These are phyloP conservation scores for Drosophila mulleri DNA, from an alignment of 2,888 invertebrate genomes.

Conservation along the genomic window DNA sequence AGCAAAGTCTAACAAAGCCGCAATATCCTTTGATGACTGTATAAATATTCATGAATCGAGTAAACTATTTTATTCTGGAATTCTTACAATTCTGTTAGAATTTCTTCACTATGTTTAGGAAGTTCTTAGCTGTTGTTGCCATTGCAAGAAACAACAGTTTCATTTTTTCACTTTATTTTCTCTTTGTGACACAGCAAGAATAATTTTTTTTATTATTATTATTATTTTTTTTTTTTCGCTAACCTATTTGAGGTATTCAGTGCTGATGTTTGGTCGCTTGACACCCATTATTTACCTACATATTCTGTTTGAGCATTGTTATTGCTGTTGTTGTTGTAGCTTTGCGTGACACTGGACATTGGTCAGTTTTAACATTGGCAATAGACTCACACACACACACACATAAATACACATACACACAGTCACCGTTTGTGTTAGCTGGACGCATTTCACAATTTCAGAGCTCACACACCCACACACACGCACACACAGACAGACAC, in stretches of 20 bases:
- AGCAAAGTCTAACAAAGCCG: background rate
- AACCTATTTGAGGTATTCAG: slow-evolving; percentile 16
- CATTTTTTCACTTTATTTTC: background rate
- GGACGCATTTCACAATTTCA: slow-evolving; percentile 72
- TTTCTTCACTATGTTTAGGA: too few relatives aligned
- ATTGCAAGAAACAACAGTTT: too few relatives aligned
- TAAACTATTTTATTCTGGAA: background rate
- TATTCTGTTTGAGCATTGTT: slow-evolving; percentile 44
- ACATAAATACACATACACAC: background rate
- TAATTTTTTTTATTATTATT: background rate
- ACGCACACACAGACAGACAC: slow-evolving; percentile 14
- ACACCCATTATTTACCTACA: slow-evolving; percentile 46
- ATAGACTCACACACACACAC: slow-evolving; percentile 23
- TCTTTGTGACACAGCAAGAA: background rate
- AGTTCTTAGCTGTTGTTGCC: too few relatives aligned
- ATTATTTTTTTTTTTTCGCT: too few relatives aligned
- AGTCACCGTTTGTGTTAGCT: slow-evolving; percentile 20
- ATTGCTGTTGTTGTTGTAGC: slow-evolving; percentile 49
- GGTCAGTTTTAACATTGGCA: slow-evolving; percentile 75
- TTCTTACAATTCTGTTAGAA: background rate
- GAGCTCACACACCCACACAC: slow-evolving; percentile 28
- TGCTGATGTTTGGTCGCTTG: slow-evolving; percentile 27
- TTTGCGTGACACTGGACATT: slow-evolving; percentile 80
- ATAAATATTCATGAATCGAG: background rate
- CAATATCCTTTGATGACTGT: background rate